Evolutionary conservation across 1,140 invertebrate species (phyloP), one percentile per base, ranked within the genome.

Genomic region (Cephus cinctus): DNA sequence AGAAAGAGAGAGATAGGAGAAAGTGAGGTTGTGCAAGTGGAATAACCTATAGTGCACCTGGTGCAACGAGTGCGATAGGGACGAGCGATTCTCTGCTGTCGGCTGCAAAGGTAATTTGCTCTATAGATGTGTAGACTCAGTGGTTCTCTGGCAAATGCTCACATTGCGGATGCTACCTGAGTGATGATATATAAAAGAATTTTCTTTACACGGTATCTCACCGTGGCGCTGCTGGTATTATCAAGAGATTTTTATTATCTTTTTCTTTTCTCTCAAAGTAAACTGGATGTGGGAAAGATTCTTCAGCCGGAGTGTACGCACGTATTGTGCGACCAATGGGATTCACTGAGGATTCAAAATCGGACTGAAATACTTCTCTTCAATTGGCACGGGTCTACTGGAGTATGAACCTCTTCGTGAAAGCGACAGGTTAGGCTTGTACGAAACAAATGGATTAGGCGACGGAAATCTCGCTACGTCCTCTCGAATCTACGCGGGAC

Each of bases 31-130:
- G 15, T 18, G 23, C 22, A n/a, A 35, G 20, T 40, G 30, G 5
- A 34, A 25, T n/a, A n/a, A n/a, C n/a, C 22, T 6, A 41, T 35
- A 16, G 12, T 44, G 18, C 46, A 40, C 27, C 30, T 34, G 9
- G 19, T 36, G 50, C 50, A 53, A 56, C 55, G 43, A 47, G 44
- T 36, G 16, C 21, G 31, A 16, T 12, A 30, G 34, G 16, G 50
- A 49, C 44, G 56, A 53, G 35, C 45, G 22, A 48, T 40, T 56
- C 51, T 54, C 52, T 63, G 47, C 51, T 66, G 59, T 59, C 57
- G 63, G 42, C 58, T 59, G 54, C 61, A 60, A 59, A 56, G 57
- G 61, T 64, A 73, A 69, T 66, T 70, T 65, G 58, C 57, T 58
- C 57, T 57, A 50, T 55, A 52, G 57, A 66, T 67, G 58, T 61